Evolutionary conservation across 1,140 invertebrate genomes (phyloP).

Genomic region (Drosophila kohkoa): DNA sequence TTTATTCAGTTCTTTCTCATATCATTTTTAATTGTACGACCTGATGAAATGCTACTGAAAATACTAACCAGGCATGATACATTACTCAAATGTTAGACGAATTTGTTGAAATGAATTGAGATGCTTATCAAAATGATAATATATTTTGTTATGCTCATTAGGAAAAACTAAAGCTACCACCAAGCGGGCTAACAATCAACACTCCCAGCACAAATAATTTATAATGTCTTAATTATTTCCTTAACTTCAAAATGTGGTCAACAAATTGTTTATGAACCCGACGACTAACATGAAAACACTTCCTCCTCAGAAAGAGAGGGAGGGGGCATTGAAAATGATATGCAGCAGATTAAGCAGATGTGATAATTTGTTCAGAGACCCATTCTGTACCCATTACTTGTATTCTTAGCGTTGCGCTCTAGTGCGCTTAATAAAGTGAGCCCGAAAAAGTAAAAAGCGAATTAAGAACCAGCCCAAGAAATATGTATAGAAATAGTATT

Average conservation of each 20-base stretch:
- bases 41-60: constrained; percentile 30
- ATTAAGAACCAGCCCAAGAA: constrained; percentile 43
- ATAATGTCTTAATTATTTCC: constrained; percentile 83
- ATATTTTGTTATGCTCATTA: constrained; percentile 81
- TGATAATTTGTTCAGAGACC: constrained; percentile 68
- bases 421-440: constrained; percentile 61
- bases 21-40: background rate
- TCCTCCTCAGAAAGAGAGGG: constrained; percentile 48
- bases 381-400: constrained; percentile 31
- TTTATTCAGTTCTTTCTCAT: background rate
- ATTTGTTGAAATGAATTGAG: constrained; percentile 64
- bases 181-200: constrained; percentile 58
- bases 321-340: constrained; percentile 62
- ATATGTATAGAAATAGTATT: constrained; percentile 41
- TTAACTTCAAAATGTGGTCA: constrained; percentile 46
- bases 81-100: constrained; percentile 66
- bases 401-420: constrained; percentile 50
- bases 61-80: constrained; percentile 39
- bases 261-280: constrained; percentile 76
- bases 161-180: constrained; percentile 6
- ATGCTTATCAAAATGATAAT: constrained; percentile 67
- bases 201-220: constrained; percentile 70
- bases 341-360: constrained; percentile 79
- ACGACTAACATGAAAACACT: constrained; percentile 75
- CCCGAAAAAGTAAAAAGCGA: constrained; percentile 62